phyloP scores from a whole-genome alignment of 1,140 invertebrate species.

The Heliconius eleuchia region DNA sequence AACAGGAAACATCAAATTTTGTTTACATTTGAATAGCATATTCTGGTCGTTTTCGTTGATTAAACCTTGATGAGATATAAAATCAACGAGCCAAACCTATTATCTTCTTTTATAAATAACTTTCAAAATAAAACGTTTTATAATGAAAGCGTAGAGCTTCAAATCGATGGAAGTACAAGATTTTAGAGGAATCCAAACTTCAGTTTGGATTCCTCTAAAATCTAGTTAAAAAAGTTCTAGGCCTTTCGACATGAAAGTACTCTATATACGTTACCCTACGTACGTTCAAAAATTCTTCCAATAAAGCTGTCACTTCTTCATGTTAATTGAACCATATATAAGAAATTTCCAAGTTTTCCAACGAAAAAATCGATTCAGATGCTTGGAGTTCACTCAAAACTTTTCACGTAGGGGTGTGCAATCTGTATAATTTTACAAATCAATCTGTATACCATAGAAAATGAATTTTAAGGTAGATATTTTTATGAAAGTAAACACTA shows the following conservation, averaged over 20 bases:
- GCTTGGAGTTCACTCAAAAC: neutral
- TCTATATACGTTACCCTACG: neutral
- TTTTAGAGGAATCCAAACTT: neutral
- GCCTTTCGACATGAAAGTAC: neutral
- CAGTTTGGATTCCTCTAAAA: neutral
- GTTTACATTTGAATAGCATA: too few relatives aligned
- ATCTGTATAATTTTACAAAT: too few relatives aligned
- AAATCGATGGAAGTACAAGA: neutral
- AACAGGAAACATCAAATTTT: too few relatives aligned
- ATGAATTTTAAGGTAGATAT: too few relatives aligned
- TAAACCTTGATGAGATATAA: too few relatives aligned
- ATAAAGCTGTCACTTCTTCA: constrained; percentile 15
- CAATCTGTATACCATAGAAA: too few relatives aligned
- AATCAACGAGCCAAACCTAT: too few relatives aligned
- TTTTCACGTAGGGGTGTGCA: too few relatives aligned
- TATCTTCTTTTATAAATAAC: neutral
- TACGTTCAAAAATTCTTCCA: constrained; percentile 9
- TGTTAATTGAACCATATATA: constrained; percentile 9
- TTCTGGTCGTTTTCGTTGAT: too few relatives aligned
- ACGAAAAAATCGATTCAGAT: neutral
- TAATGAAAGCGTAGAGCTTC: neutral
- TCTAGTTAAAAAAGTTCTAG: neutral
- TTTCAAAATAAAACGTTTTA: neutral
- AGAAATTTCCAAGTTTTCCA: neutral
- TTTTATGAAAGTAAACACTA: neutral